These are phyloP conservation scores for Eueides isabella DNA, from an alignment of 1,140 invertebrate species.

Conservation along the genomic window DNA sequence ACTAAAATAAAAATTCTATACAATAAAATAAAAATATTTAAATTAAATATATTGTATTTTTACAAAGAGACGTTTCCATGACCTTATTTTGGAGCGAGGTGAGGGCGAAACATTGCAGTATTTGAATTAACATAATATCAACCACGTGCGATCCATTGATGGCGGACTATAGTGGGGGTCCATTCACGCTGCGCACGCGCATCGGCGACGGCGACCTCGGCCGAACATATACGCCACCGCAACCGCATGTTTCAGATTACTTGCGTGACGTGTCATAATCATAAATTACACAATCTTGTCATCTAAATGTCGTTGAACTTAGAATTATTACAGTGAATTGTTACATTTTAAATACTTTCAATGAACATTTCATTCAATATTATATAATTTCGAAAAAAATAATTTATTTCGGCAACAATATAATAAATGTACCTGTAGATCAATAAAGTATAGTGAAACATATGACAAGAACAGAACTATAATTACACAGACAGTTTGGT, in stretches of 20 bases:
- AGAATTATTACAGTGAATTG: slow-evolving; percentile 27
- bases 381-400: neutral
- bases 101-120: slow-evolving; percentile 13
- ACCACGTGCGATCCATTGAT: slow-evolving; percentile 63
- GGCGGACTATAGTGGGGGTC: slow-evolving; percentile 48
- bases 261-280: slow-evolving; percentile 54
- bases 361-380: neutral
- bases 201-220: slow-evolving; percentile 53
- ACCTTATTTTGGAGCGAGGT: slow-evolving; percentile 2
- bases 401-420: neutral
- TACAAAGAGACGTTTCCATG: neutral
- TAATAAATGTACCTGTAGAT: neutral
- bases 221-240: slow-evolving; percentile 41
- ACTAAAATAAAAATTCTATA: no score
- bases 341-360: neutral
- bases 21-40: neutral
- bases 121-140: slow-evolving; percentile 28
- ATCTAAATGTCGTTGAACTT: slow-evolving; percentile 53
- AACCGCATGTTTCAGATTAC: slow-evolving; percentile 50
- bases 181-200: slow-evolving; percentile 67
- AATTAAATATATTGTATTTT: neutral
- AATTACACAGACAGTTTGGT: slow-evolving; percentile 45
- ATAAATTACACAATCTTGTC: slow-evolving; percentile 53
- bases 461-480: slow-evolving; percentile 18
- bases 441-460: slow-evolving; percentile 4